Percentiles rank a stretch among this genome's conserved stretches.
These are phyloP conservation scores for Copidosoma floridanum DNA, from an alignment of 1,140 invertebrate species.

Conservation along the genomic window DNA sequence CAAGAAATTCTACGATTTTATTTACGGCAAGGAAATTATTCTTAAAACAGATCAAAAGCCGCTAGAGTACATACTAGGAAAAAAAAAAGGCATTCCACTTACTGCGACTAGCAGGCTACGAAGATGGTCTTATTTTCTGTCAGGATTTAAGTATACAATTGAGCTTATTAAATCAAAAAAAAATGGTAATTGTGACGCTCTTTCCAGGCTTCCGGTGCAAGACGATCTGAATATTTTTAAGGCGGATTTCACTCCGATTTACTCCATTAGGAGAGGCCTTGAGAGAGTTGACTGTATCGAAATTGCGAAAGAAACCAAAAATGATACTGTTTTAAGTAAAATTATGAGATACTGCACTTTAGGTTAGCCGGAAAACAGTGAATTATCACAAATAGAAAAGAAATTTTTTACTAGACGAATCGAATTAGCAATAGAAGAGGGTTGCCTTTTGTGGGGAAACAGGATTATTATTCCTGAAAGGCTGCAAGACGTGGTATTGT, in stretches of 20 bases:
- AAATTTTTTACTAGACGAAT: neutral
- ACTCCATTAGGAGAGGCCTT: neutral
- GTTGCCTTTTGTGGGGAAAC: conserved; percentile 35
- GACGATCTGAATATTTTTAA: no score
- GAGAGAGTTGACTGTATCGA: neutral
- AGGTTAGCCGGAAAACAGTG: neutral
- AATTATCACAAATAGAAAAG: neutral
- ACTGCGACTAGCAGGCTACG: neutral
- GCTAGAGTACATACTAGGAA: conserved; percentile 24
- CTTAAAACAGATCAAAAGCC: no score
- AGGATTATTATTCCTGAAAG: conserved; percentile 45
- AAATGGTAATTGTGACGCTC: no score
- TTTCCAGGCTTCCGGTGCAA: no score
- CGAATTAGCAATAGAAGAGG: conserved; percentile 19
- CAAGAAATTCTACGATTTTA: conserved; percentile 48
- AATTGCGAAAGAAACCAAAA: neutral
- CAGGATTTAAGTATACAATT: neutral
- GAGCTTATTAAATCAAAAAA: conserved; percentile 8
- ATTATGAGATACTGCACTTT: neutral
- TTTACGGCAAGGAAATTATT: conserved; percentile 51
- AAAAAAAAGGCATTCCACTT: conserved; percentile 24
- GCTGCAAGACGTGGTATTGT: conserved; percentile 38
- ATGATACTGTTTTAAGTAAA: neutral
- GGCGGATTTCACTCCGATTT: neutral
- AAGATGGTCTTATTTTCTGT: neutral